phyloP scores from a whole-genome alignment of 2,113 vertebrate species.

The Tragelaphus buxtoni region DNA sequence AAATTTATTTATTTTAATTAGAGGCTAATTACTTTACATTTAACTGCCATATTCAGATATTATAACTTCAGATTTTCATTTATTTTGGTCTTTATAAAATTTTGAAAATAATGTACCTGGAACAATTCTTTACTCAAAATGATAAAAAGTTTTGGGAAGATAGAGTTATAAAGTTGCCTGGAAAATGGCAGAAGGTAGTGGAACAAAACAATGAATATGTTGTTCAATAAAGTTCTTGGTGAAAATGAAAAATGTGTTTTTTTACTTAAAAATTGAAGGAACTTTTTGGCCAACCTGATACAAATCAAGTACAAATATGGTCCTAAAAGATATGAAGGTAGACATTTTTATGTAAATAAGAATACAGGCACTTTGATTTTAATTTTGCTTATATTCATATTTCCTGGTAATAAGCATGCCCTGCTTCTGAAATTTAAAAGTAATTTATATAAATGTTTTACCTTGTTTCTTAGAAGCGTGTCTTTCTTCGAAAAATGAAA shows the following conservation, averaged over 20 bases:
- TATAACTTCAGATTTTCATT: not conserved
- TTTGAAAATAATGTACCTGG: not conserved
- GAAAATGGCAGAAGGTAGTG: not conserved
- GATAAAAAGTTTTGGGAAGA: not conserved
- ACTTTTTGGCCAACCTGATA: not conserved
- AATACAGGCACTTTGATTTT: not conserved
- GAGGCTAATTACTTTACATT: not conserved
- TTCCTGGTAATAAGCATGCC: not conserved
- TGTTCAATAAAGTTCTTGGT: not conserved
- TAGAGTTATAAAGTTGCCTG: not conserved
- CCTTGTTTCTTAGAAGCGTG: constrained; percentile 69
- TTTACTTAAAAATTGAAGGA: not conserved
- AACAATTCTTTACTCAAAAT: not conserved
- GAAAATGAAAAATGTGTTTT: not conserved
- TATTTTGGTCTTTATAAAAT: not conserved
- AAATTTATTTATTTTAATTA: too few species aligned
- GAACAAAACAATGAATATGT: not conserved
- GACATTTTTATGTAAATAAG: not conserved
- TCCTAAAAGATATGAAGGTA: not conserved
- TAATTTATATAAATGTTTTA: constrained; percentile 60
- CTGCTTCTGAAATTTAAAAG: not conserved
- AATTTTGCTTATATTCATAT: not conserved
- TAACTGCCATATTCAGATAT: not conserved
- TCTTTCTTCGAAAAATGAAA: constrained; percentile 50
- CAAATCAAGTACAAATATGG: not conserved